Evolutionary conservation across 2,888 invertebrate species (phyloP), one percentile per base, ranked within the genome.

Genomic region (Neoascia interrupta): DNA sequence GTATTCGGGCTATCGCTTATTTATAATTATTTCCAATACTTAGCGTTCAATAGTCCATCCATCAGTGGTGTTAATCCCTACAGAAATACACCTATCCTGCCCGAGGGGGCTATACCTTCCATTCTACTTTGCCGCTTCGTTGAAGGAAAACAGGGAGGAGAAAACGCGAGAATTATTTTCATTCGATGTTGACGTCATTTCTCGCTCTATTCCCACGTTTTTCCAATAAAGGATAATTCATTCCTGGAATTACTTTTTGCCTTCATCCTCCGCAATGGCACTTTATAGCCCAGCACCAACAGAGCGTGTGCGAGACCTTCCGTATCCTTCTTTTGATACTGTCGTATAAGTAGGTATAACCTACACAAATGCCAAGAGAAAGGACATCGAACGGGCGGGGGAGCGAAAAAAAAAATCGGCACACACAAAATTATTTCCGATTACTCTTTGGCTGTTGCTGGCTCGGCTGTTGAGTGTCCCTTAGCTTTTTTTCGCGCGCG

Each of bases 151-250:
- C 53, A 37, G 60, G 60, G 61, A 61, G 21, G 43, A 26, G 28
- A 61, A 70, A 53, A 37, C 18, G 60, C 39, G 39, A 61, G 53
- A 49, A 47, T 41, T 73, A 58, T 58, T 23, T 58, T 37, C 36
- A 6, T 19, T 54, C 54, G 3, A 2, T 26, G 34, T 39, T 70
- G 72, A 54, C 72, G 76, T 76, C 72, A 76, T 36, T 66, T 64
- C 21, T 36, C 47, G 39, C 36, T 43, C 34, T 75, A 63, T 56
- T 68, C 61, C 49, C 51, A 56, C 68, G 51, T 73, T 79, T 68
- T 72, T 36, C 64, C 72, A 61, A 79, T 66, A 72, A 72, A 66
- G 60, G 54, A 79, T 79, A 72, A 79, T 72, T 79, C 64, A 72
- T 60, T 79, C 66, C 23, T 41, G 18, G 41, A 72, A 79, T 72